phyloP scores from a whole-genome alignment of 2,888 invertebrate species.

The Prosopocoilus inquinatus region DNA sequence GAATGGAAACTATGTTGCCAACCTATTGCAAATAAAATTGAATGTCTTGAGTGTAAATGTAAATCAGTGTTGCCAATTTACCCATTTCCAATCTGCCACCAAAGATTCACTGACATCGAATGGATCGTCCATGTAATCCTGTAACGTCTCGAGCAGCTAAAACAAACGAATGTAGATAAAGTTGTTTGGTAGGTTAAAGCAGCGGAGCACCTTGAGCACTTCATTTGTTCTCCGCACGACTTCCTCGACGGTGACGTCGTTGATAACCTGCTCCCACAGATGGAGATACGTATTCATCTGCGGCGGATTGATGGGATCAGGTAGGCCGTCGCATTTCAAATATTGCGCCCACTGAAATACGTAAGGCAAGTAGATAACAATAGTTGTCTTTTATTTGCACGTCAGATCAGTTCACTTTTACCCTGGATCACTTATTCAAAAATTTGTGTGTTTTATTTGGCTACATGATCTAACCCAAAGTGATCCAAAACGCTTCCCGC shows the following conservation, averaged over 20 bases:
- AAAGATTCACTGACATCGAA: constrained; percentile 27
- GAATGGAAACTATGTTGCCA: too few species aligned
- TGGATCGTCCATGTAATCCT: constrained; percentile 39
- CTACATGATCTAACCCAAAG: too few species aligned
- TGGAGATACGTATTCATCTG: constrained; percentile 57
- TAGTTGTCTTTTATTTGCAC: too few species aligned
- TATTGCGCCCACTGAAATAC: constrained; percentile 54
- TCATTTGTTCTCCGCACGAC: constrained; percentile 49
- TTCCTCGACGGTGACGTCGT: constrained; percentile 46
- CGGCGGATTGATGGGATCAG: constrained; percentile 52
- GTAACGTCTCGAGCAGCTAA: constrained; percentile 39
- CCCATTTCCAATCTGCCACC: constrained; percentile 38
- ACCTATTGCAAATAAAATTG: too few species aligned
- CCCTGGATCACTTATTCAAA: too few species aligned
- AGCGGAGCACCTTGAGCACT: constrained; percentile 46
- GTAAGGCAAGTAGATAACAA: neutral
- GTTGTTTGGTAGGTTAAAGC: constrained; percentile 3
- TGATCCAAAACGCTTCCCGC: too few species aligned
- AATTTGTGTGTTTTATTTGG: too few species aligned
- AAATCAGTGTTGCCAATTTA: constrained; percentile 9
- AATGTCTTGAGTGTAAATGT: too few species aligned
- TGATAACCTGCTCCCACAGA: constrained; percentile 52
- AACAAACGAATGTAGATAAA: constrained; percentile 12
- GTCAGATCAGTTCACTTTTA: too few species aligned
- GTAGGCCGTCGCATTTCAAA: constrained; percentile 56